phyloP scores from a whole-genome alignment of 2,888 invertebrate species.

The Carpatolechia fugitivella region DNA sequence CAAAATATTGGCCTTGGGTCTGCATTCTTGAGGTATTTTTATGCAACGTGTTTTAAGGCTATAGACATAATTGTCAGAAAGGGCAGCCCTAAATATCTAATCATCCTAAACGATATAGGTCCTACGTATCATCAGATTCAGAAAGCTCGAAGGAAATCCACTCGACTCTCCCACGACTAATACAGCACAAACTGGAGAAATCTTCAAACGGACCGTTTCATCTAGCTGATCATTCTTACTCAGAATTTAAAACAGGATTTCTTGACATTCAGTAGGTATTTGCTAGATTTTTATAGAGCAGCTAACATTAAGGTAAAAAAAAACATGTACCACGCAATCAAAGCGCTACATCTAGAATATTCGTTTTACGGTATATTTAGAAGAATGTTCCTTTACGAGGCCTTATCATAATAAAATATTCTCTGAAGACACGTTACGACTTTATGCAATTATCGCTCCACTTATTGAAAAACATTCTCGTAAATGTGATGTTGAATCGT shows the following conservation, averaged over 20 bases:
- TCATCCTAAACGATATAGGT: conserved; percentile 42
- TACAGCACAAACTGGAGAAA: background rate
- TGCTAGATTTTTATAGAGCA: background rate
- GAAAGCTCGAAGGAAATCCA: conserved; percentile 29
- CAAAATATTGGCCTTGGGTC: background rate
- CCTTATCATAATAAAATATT: too few species aligned
- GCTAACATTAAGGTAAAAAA: too few species aligned
- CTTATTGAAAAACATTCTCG: too few species aligned
- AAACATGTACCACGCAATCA: too few species aligned
- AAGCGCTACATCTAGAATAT: too few species aligned
- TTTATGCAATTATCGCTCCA: too few species aligned
- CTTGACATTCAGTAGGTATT: too few species aligned
- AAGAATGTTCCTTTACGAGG: too few species aligned
- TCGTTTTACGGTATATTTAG: too few species aligned
- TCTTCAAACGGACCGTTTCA: background rate
- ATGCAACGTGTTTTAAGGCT: background rate
- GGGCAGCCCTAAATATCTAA: conserved; percentile 44
- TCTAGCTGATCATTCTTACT: background rate
- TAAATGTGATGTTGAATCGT: too few species aligned
- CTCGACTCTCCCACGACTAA: conserved; percentile 29
- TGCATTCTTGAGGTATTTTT: background rate
- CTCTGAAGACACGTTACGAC: too few species aligned
- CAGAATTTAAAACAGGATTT: background rate
- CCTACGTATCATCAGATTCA: conserved; percentile 46
- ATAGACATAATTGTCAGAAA: background rate